Base-by-base conservation (phyloP, 2,797 vertebrate species). In the Lepilemur septentrionalis region DNA sequence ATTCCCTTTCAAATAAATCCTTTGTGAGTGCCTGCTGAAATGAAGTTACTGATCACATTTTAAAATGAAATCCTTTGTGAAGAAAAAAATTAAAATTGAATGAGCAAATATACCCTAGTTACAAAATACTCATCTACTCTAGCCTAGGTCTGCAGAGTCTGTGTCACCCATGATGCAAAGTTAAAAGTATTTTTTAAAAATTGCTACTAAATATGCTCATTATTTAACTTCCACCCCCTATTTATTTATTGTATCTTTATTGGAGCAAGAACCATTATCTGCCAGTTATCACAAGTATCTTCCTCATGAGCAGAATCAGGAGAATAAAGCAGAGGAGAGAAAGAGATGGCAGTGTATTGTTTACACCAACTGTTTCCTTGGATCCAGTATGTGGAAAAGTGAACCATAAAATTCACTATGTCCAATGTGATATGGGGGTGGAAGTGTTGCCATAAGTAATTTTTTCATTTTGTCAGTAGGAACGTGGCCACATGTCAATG, bases 111-210 rank as follows among this genome's bases (percentile, higher is more conserved):
- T 9, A 84, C 7, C 28, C 15, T 89, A 81, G 46, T 70, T 59
- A 83, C 25, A 79, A 92, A 94, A 65, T 75, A 41, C 2, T 91
- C 13, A 18, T 48, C 30, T 61, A 13, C 41, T 67, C 13, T 59
- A 67, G 43, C 57, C 2, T 32, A 15, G 43, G 32, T 12, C 25
- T 55, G 20, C 1, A 46, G 76, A 81, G 59, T 85, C 43, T 69
- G n/a, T 28, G 38, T 43, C 59, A 50, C 17, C 81, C n/a, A 12
- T 87, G 41, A 84, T 55, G 2, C 2, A 6, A 86, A 91, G 52
- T 86, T 57, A 73, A 95, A 96, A 95, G n/a, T 55, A 32, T 73
- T 94, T 85, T 65, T 67, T 22, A 80, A n/a, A 84, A 88, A 35
- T 82, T 43, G 72, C 2, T 79, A 15, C 41, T 41, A 9, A 20